Conservation (phyloP, 2,113 vertebrate genomes). For the Hippocampus zosterae region DNA sequence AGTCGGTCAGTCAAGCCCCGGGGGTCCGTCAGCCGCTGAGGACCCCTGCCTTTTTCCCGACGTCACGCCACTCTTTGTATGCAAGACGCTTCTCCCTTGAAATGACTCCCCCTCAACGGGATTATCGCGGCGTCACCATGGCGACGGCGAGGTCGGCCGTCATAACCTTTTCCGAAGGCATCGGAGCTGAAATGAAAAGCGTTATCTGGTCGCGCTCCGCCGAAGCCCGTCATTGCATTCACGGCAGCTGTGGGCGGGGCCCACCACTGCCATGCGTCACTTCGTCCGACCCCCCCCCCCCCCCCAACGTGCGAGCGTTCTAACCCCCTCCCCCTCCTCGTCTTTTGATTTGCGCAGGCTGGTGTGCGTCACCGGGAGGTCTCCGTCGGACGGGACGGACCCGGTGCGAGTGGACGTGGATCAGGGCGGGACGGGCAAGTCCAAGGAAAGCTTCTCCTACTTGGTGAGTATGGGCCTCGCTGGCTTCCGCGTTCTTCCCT, state of each 20-base stretch:
- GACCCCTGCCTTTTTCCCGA: too few relatives aligned
- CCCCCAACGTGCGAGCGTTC: neutral
- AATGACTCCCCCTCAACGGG: slow-evolving; percentile 37
- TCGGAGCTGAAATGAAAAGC: slow-evolving; percentile 54
- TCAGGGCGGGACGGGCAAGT: slow-evolving; percentile 71
- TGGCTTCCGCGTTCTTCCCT: slow-evolving; percentile 27
- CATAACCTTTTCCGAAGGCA: slow-evolving; percentile 47
- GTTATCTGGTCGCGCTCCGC: slow-evolving; percentile 67
- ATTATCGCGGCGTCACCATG: slow-evolving; percentile 61
- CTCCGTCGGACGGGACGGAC: slow-evolving; percentile 54
- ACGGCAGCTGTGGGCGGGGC: slow-evolving; percentile 50
- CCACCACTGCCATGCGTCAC: slow-evolving; percentile 55
- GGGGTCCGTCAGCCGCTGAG: too few relatives aligned
- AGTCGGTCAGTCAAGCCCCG: too few relatives aligned
- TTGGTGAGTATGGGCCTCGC: slow-evolving; percentile 76
- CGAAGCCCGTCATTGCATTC: slow-evolving; percentile 62
- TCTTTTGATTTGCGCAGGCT: slow-evolving; percentile 68
- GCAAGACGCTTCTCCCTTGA: slow-evolving; percentile 54
- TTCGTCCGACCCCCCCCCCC: slow-evolving; percentile 35
- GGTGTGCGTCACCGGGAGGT: slow-evolving; percentile 79
- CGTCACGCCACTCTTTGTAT: slow-evolving; percentile 60
- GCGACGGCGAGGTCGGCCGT: slow-evolving; percentile 52
- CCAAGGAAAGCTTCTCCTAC: slow-evolving; percentile 82
- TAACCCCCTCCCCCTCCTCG: slow-evolving; percentile 2
- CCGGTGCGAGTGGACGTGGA: slow-evolving; percentile 77